Evolutionary conservation across 2,797 vertebrate genomes (phyloP), one percentile per base, ranked within the genome.

Genomic region (Agapornis canus): DNA sequence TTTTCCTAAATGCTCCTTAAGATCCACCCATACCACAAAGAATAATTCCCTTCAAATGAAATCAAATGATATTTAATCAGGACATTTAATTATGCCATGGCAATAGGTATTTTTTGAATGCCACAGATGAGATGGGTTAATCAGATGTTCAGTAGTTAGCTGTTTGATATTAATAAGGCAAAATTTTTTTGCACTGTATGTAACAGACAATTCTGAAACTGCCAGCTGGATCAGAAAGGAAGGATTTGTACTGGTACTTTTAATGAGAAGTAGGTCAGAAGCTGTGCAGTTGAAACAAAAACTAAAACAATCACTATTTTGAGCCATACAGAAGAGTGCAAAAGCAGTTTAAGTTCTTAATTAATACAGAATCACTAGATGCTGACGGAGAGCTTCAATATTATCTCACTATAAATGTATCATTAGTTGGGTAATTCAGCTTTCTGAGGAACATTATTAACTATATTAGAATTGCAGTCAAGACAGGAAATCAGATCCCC

Each of bases 211-310:
- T 66, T 91, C 92, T 86, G 72, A 60, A 92, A 56, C 69, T 85
- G 89, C 61, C 88, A 78, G 82, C 71, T 56, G 68, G 52, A 92
- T 72, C 82, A 92, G 77, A 94, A 81, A 93, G 72, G 69, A 82
- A 63, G 21, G 68, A 56, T 92, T 93, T 94, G 54, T 75, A 40
- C 27, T 43, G 43, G 79, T 86, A 22, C 65, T 63, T 79, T 56
- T 72, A 81, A 81, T 69, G 81, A 93, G 86, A 91, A 90, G 48
- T 45, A 71, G 68, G 82, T 82, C 70, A 90, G 90, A 84, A 83
- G 64, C 60, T 68, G 32, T 66, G 81, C 80, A 57, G 60, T 77
- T 90, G 61, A 60, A 93, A 48, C 69, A 65, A 86, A 82, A 89
- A 49, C 48, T 37, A 37, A 78, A 84, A 7, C 60, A 68, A 68